A percentile compares a stretch with the other conserved stretches of the same genome.
Evolutionary conservation across 2,888 invertebrate genomes (phyloP).

Genomic region (Anthoptus insignis): DNA sequence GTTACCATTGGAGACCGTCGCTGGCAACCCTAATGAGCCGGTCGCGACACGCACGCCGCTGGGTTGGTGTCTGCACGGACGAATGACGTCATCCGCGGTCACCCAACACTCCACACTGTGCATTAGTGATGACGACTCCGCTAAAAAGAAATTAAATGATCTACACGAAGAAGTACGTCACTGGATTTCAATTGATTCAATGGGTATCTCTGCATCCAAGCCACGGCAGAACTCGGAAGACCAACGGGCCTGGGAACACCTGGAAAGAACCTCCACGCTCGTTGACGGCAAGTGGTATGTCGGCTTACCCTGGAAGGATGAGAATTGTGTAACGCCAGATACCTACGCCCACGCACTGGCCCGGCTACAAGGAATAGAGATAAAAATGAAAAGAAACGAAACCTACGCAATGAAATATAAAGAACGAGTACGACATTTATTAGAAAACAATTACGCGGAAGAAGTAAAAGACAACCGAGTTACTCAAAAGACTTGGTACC

Average conservation of each 20-base stretch:
- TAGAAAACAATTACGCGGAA: slow-evolving; percentile 46
- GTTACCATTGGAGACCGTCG: not conserved
- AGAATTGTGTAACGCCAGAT: slow-evolving; percentile 37
- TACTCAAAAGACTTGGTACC: slow-evolving; percentile 42
- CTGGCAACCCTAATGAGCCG: not conserved
- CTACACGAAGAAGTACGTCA: not conserved
- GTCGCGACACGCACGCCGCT: not conserved
- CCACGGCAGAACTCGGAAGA: not conserved
- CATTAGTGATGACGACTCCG: not conserved
- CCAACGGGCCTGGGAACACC: not conserved
- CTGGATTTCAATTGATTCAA: not conserved
- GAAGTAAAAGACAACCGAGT: not conserved
- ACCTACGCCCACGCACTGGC: slow-evolving; percentile 18
- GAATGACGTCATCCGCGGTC: slow-evolving; percentile 4
- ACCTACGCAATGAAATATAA: slow-evolving; percentile 36
- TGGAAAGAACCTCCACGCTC: slow-evolving; percentile 20
- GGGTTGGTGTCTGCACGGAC: slow-evolving; percentile 27
- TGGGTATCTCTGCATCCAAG: not conserved
- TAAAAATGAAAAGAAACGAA: slow-evolving; percentile 39
- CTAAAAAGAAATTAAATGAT: no score
- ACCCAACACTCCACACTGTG: not conserved
- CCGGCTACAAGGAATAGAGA: slow-evolving; percentile 36
- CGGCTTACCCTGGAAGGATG: slow-evolving; percentile 45
- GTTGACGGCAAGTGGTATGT: slow-evolving; percentile 44
- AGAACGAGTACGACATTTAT: slow-evolving; percentile 44